Evolutionary conservation across 2,888 invertebrate genomes (phyloP).

Genomic region (Chymomyza amoena): DNA sequence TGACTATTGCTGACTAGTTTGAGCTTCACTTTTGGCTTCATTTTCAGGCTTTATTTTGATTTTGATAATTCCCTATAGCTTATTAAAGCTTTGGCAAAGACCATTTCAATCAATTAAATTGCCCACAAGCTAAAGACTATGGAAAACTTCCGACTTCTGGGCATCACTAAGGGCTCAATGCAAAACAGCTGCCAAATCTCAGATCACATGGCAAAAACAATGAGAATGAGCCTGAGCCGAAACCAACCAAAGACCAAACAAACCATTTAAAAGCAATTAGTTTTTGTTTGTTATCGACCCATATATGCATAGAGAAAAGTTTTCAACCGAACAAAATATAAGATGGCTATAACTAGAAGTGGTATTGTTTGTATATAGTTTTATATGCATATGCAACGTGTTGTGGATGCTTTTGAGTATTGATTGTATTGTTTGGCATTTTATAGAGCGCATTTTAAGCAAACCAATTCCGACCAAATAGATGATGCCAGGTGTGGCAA

Average conservation of each 20-base stretch:
- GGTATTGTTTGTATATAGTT: too few relatives aligned
- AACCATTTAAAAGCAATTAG: conserved; percentile 53
- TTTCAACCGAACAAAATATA: background rate
- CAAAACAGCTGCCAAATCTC: background rate
- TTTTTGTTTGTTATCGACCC: conserved; percentile 23
- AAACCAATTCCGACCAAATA: background rate
- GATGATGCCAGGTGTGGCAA: background rate
- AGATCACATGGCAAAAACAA: background rate
- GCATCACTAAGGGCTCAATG: background rate
- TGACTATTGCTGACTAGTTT: background rate
- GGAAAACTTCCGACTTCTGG: background rate
- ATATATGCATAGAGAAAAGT: background rate
- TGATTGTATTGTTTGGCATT: conserved; percentile 40
- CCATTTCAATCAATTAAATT: conserved; percentile 52
- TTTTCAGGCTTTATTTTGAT: conserved; percentile 22
- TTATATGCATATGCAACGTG: too few relatives aligned
- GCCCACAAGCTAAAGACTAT: background rate
- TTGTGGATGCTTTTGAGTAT: background rate
- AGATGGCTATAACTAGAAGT: too few relatives aligned
- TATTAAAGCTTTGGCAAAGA: conserved; percentile 4
- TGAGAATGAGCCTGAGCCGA: too few relatives aligned
- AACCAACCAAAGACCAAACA: conserved; percentile 19
- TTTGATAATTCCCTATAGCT: conserved; percentile 15
- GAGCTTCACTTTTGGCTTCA: background rate
- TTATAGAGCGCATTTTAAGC: background rate